Base-by-base conservation (phyloP, 2,888 invertebrate genomes). In the Seira ritae region DNA sequence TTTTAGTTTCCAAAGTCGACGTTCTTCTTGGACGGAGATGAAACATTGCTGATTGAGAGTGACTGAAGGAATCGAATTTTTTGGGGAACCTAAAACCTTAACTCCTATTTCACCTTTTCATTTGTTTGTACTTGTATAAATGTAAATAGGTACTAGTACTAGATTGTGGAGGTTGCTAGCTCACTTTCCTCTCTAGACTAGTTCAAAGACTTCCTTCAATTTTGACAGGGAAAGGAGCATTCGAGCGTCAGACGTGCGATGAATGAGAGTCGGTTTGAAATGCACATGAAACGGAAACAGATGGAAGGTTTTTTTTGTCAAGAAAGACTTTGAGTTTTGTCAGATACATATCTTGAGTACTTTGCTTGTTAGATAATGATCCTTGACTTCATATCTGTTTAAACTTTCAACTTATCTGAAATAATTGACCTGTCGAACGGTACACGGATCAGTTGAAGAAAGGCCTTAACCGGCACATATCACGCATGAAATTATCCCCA, bases 41-140 rank as follows among this genome's bases (percentile, higher is more conserved):
- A 67, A 80, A 75, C 75, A 70, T 70, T 23, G 68, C 75, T 80
- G 80, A 80, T 75, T 75, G 75, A 80, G 80, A 75, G 75, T 70
- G 75, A 75, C 74, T 80, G 75, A 80, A 80, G 66, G 79, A 79
- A 72, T 79, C 79, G 31, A 31, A 31, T 31, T 8, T n/a, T n/a
- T n/a, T n/a, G n/a, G n/a, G n/a, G n/a, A n/a, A n/a, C n/a, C n/a
- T n/a, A n/a, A 8, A 31, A 31, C 31, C 31, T 31, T 31, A 31
- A 8, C 31, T 31, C 31, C 8, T 31, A 4, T 31, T 31, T 31
- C 31, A 31, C 31, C 31, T 31, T 31, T 31, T 31, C 31, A 55
- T 55, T n/a, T 55, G 55, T 55, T n/a, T 55, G 55, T 55, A 55
- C 55, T 55, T 55, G 55, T 55, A 3, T 55, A 55, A 55, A 55